A percentile compares a stretch with the other conserved stretches of the same genome.
These are phyloP conservation scores for Harpagifer antarcticus DNA, from an alignment of 2,797 vertebrate genomes.

Conservation along the genomic window DNA sequence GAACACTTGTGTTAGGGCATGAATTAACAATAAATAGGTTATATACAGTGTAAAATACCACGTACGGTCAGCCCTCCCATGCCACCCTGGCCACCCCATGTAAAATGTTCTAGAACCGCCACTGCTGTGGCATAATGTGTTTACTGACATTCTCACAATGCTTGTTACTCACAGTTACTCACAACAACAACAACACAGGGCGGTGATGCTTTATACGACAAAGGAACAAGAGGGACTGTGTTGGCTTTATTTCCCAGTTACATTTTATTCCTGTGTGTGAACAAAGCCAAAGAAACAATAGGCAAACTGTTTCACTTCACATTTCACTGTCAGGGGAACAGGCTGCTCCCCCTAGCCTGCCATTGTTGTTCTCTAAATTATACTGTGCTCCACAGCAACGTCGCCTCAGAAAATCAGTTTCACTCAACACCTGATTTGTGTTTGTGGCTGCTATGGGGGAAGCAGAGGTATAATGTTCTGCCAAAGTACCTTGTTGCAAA, in stretches of 20 bases:
- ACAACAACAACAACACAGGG: not conserved
- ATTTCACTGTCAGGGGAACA: conserved; percentile 48
- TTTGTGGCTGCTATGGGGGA: conserved; percentile 34
- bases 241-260: conserved; percentile 9
- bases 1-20: no score
- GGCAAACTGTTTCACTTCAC: conserved; percentile 60
- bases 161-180: not conserved
- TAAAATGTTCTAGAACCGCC: no score
- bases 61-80: no score
- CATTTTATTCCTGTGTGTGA: conserved; percentile 23
- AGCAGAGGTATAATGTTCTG: conserved; percentile 33
- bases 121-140: not conserved
- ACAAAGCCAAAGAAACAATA: conserved; percentile 61
- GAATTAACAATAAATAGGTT: no score
- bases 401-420: conserved; percentile 52
- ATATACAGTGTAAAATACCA: no score
- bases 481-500: conserved; percentile 40
- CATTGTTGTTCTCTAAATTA: conserved; percentile 57
- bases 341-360: conserved; percentile 54
- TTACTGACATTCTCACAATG: not conserved
- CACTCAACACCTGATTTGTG: conserved; percentile 55
- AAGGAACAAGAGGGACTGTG: conserved; percentile 15
- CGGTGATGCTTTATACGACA: conserved; percentile 12
- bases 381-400: conserved; percentile 43
- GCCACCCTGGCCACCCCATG: no score